These are phyloP conservation scores for Luidia sarsii DNA, from an alignment of 53 echinoderm and acorn worm species.

Conservation along the genomic window DNA sequence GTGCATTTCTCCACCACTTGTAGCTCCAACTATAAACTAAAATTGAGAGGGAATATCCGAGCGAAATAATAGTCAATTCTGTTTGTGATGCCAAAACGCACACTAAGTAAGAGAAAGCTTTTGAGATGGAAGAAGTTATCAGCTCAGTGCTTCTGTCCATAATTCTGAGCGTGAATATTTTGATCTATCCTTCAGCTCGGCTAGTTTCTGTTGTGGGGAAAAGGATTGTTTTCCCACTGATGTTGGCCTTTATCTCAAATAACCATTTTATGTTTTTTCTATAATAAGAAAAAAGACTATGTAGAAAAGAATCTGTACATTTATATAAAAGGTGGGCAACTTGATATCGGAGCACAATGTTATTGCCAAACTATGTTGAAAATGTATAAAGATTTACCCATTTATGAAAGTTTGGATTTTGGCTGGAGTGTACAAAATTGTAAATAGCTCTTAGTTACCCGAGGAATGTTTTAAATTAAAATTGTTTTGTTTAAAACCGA, in stretches of 20 bases:
- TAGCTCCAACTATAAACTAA: too few species aligned
- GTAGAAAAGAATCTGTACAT: constrained; percentile 37
- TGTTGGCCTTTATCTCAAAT: neutral
- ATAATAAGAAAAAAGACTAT: neutral
- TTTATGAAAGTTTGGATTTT: neutral
- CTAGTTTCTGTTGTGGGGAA: too few species aligned
- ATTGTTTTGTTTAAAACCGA: neutral
- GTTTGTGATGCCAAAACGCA: too few species aligned
- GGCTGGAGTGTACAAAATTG: neutral
- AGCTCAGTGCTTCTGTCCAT: too few species aligned
- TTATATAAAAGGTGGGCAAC: neutral
- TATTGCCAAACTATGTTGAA: constrained; percentile 17
- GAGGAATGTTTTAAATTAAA: constrained; percentile 16
- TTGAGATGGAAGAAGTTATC: too few species aligned
- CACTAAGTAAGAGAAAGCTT: too few species aligned
- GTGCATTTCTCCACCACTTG: too few species aligned
- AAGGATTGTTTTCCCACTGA: too few species aligned
- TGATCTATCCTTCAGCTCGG: too few species aligned
- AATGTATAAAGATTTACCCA: neutral
- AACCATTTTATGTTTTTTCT: neutral
- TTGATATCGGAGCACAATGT: neutral
- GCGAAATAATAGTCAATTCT: too few species aligned
- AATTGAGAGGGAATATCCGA: too few species aligned
- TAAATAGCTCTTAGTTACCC: neutral
- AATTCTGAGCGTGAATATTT: too few species aligned